Base-by-base conservation (phyloP, 2,888 invertebrate genomes). In the Andrena camellia region DNA sequence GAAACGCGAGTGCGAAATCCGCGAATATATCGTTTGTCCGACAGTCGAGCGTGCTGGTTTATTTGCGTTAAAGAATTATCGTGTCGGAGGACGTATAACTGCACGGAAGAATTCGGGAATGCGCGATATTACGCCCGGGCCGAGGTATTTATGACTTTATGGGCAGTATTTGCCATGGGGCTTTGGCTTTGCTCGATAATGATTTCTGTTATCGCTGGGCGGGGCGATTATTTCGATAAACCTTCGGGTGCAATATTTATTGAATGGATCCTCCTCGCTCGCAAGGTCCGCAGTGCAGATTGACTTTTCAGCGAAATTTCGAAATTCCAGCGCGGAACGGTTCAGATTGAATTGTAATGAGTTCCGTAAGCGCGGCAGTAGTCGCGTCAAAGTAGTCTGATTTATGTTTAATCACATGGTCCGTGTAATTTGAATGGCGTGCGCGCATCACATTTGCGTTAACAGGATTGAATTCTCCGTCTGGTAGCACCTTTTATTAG, bases 1-100 rank as follows among this genome's bases (percentile, higher is more conserved):
- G 69, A 66, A 69, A 80, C n/a, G 50, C 66, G 70, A 57, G 23
- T 5, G 42, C 23, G 66, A 70, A 81, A 81, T 74, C 74, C 74
- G 13, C 66, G 17, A 71, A 75, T 71, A 26, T 81, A 82, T 81
- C 81, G 66, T 0, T 17, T 23, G 29, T 6, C 33, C 31, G 33
- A 29, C 33, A 68, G 54, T 31, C 50, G n/a, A 0, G 29, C 31
- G 31, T 20, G 7, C 23, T 50, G 31, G 35, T 74, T 62, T 60
- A 74, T 74, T 78, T 52, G 23, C 63, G 54, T 13, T n/a, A 23
- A 42, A 33, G 62, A 54, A 57, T n/a, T 17, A 10, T 1, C 29
- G 4, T 4, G 63, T 23, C 13, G 35, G 17, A 26, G 35, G 42
- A 63, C 42, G 7, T 42, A 26, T 63, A 35, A 35, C 10, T 13